phyloP scores from a whole-genome alignment of 2,797 vertebrate species.

The Dendrocincla tyrannina region DNA sequence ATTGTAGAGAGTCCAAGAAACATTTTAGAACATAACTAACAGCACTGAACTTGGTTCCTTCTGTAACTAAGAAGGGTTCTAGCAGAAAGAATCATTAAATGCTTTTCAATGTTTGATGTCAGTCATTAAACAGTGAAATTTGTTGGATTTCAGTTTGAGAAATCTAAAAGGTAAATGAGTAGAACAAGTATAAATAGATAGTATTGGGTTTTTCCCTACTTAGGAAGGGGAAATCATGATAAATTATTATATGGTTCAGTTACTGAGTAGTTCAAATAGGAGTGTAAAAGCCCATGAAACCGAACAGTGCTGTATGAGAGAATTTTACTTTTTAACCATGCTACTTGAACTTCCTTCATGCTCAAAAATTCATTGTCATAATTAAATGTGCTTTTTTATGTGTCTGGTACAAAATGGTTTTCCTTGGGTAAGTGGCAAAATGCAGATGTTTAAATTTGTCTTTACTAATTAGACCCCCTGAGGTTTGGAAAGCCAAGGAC shows the following conservation, averaged over 20 bases:
- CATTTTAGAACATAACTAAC: background rate
- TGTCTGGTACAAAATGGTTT: background rate
- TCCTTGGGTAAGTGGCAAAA: background rate
- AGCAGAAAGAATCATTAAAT: background rate
- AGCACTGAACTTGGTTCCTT: background rate
- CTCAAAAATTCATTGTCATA: background rate
- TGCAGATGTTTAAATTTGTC: background rate
- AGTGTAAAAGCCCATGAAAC: background rate
- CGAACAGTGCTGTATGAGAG: background rate
- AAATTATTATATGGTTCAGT: background rate
- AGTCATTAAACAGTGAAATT: background rate
- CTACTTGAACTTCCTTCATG: background rate
- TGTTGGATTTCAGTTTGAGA: background rate
- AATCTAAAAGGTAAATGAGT: background rate
- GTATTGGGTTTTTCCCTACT: background rate
- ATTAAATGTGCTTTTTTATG: background rate
- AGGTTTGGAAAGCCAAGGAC: background rate
- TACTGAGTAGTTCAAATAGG: background rate
- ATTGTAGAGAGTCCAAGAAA: background rate
- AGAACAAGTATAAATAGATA: background rate
- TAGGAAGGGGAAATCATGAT: background rate
- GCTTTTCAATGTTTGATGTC: background rate
- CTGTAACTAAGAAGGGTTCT: background rate
- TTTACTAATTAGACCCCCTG: background rate
- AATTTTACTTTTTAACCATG: background rate